These are phyloP conservation scores for Calyptomena viridis DNA, from an alignment of 2,113 vertebrate species.

Conservation along the genomic window DNA sequence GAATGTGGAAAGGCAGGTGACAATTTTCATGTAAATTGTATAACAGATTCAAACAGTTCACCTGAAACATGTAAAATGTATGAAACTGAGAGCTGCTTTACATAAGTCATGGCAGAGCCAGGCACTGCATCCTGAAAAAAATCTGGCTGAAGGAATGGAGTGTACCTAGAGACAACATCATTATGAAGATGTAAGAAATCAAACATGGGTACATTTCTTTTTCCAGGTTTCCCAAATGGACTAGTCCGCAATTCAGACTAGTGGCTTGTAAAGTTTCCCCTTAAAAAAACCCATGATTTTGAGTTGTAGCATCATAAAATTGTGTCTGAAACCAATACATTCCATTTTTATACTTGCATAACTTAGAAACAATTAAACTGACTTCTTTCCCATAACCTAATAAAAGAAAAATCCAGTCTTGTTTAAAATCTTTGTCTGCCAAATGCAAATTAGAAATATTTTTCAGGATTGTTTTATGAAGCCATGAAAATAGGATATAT, in stretches of 20 bases:
- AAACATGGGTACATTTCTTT: not conserved
- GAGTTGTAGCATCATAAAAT: conserved; percentile 22
- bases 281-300: not conserved
- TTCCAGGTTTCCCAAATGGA: not conserved
- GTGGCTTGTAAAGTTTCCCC: conserved; percentile 7
- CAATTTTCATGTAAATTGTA: not conserved
- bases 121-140: not conserved
- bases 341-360: conserved; percentile 30
- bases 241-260: conserved; percentile 15
- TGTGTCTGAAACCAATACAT: conserved; percentile 7
- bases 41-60: not conserved
- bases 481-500: conserved; percentile 30
- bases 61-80: not conserved
- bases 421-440: not conserved
- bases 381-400: conserved; percentile 5
- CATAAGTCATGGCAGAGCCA: not conserved
- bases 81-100: not conserved
- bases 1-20: not conserved
- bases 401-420: not conserved
- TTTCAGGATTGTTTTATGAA: conserved; percentile 53
- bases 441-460: not conserved
- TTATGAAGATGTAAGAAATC: not conserved
- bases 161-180: not conserved
- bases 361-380: conserved; percentile 41
- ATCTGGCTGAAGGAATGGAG: not conserved